Base-by-base conservation (phyloP, 2,888 invertebrate species). In the Agrotis exclamationis region DNA sequence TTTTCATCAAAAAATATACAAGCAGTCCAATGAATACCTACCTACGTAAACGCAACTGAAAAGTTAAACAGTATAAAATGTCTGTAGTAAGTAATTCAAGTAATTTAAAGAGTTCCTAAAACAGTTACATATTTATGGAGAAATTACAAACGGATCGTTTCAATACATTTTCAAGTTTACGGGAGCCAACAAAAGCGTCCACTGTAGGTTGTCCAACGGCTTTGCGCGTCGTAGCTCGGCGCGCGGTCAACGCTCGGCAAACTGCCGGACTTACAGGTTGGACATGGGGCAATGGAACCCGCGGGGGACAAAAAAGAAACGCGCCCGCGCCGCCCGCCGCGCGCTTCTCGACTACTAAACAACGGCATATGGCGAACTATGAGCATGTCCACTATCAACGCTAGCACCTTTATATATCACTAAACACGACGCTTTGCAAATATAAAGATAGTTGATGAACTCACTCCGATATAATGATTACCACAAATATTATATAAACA, bases 221-320 rank as follows among this genome's bases (percentile, higher is more conserved):
- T 93, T 92, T 89, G 91, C 90, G 91, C 90, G 91, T 87, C 89
- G 89, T 88, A 89, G 91, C 92, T 88, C 88, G 90, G 88, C 91
- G 86, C 85, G 94, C 96, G 96, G 96, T 96, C 96, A 95, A 95
- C 91, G 96, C 91, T 88, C 96, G 95, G 91, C 93, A 94, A 96
- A 96, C 95, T 95, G 96, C 95, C 95, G 94, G 95, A 92, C 95
- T 94, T 95, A 95, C 96, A 94, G 95, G 95, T 95, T 95, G 93
- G 91, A 93, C 95, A 94, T 94, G 95, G 93, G 93, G 93, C 95
- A 92, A 91, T 93, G 95, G 95, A 95, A 96, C 95, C 95, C 92
- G 93, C 93, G 92, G 93, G 90, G 92, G 90, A 94, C 93, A 95
- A 96, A 95, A 95, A 95, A 94, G 89, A 91, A 92, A 93, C 89